phyloP scores from a whole-genome alignment of 2,888 invertebrate genomes.

The Stenolophus ochropezus region DNA sequence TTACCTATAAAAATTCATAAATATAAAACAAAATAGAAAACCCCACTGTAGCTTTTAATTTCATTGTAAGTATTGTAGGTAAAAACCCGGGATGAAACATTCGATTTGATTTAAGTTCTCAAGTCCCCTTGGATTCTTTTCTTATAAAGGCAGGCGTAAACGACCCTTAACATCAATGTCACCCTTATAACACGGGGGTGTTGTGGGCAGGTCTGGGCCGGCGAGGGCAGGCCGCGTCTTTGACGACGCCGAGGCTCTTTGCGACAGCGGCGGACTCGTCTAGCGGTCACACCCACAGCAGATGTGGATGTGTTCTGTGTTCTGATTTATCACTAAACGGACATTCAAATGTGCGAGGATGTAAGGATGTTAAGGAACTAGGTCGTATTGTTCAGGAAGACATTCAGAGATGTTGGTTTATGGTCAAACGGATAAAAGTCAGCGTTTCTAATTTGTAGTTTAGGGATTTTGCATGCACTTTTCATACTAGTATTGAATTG shows the following conservation, averaged over 20 bases:
- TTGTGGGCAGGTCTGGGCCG: constrained; percentile 19
- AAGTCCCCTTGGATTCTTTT: no score
- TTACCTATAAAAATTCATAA: no score
- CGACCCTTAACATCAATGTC: constrained; percentile 54
- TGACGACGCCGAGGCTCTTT: background rate
- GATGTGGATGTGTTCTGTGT: constrained; percentile 16
- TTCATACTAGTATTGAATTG: no score
- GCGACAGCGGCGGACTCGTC: background rate
- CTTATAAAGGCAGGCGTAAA: constrained; percentile 11
- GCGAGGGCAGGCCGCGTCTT: background rate
- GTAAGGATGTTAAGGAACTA: background rate
- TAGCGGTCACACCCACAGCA: background rate
- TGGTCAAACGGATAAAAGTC: background rate
- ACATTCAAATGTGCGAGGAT: background rate
- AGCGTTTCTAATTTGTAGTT: background rate
- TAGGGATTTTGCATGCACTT: background rate
- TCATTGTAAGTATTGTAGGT: no score
- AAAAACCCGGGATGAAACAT: no score
- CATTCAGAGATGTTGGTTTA: background rate
- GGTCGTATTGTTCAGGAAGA: background rate
- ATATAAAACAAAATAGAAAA: no score
- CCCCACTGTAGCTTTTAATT: no score
- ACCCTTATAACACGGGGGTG: constrained; percentile 56
- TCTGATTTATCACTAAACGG: background rate
- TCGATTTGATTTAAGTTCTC: no score